Evolutionary conservation across 2,113 vertebrate genomes (phyloP).

Genomic region (Sarotherodon lohbergeri): DNA sequence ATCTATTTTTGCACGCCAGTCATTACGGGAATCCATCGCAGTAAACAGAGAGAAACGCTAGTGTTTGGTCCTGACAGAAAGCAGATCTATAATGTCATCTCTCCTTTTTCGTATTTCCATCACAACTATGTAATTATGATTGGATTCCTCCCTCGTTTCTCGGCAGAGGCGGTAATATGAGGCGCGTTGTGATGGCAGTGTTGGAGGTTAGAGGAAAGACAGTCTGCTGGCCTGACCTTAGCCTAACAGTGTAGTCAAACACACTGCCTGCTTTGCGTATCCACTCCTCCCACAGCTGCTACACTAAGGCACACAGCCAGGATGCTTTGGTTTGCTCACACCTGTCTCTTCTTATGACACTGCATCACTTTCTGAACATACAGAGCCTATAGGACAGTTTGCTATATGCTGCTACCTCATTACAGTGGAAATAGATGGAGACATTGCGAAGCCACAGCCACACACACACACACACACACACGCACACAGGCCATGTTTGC

Average conservation of each 20-base stretch:
- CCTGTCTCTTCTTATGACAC: background rate
- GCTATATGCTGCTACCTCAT: constrained; percentile 18
- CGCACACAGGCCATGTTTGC: background rate
- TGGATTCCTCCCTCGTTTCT: constrained; percentile 66
- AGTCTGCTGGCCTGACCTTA: constrained; percentile 45
- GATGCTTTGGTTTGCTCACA: background rate
- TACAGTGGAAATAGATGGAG: constrained; percentile 26
- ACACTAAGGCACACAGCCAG: background rate
- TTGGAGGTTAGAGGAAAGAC: constrained; percentile 67
- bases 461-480: background rate
- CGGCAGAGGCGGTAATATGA: constrained; percentile 67
- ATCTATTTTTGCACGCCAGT: constrained; percentile 62
- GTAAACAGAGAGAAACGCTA: constrained; percentile 46
- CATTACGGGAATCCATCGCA: constrained; percentile 59
- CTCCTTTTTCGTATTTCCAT: constrained; percentile 65
- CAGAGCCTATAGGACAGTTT: constrained; percentile 15
- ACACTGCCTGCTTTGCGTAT: background rate
- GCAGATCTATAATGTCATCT: constrained; percentile 64
- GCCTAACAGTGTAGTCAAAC: constrained; percentile 2
- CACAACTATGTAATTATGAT: constrained; percentile 69
- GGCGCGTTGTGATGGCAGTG: constrained; percentile 41
- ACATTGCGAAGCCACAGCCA: constrained; percentile 18
- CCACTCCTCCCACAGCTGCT: background rate
- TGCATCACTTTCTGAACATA: constrained; percentile 29
- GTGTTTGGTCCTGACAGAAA: constrained; percentile 50